A percentile compares a stretch with the other conserved stretches of the same genome.
These are phyloP conservation scores for Drosophila melanosoma DNA, from an alignment of 2,888 invertebrate species.

Conservation along the genomic window DNA sequence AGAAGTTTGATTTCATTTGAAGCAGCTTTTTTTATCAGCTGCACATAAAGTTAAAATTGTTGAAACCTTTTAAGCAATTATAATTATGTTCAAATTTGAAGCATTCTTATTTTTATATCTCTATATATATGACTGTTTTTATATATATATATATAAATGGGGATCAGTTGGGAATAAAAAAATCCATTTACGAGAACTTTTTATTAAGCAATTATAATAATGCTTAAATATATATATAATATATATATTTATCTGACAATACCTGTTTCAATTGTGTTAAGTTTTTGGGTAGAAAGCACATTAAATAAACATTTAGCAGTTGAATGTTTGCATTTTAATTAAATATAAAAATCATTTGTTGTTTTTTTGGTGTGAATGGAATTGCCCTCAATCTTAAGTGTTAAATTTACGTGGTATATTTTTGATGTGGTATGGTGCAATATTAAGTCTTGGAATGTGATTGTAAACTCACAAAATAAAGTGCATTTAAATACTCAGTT, in stretches of 20 bases:
- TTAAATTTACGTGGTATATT: conserved; percentile 35
- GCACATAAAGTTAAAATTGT: not conserved
- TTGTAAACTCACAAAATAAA: conserved; percentile 54
- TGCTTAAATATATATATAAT: not conserved
- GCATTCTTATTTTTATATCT: not conserved
- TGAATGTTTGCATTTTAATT: conserved; percentile 50
- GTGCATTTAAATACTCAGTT: conserved; percentile 45
- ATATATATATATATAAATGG: not conserved
- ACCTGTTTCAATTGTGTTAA: conserved; percentile 15
- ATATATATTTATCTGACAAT: not conserved
- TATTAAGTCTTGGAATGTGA: conserved; percentile 53
- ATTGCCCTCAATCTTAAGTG: conserved; percentile 44
- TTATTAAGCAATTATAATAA: not conserved
- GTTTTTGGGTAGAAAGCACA: not conserved
- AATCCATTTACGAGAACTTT: not conserved
- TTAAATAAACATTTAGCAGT: conserved; percentile 7
- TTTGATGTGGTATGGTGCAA: conserved; percentile 27
- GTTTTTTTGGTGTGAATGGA: conserved; percentile 41
- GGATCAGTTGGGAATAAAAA: not conserved
- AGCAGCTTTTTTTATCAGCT: not conserved
- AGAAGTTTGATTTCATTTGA: not conserved
- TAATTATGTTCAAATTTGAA: not conserved
- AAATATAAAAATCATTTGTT: conserved; percentile 29
- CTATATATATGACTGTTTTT: not conserved
- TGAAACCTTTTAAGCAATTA: not conserved